Conservation (phyloP, 2,113 vertebrate genomes). For the Tragelaphus strepsiceros region DNA sequence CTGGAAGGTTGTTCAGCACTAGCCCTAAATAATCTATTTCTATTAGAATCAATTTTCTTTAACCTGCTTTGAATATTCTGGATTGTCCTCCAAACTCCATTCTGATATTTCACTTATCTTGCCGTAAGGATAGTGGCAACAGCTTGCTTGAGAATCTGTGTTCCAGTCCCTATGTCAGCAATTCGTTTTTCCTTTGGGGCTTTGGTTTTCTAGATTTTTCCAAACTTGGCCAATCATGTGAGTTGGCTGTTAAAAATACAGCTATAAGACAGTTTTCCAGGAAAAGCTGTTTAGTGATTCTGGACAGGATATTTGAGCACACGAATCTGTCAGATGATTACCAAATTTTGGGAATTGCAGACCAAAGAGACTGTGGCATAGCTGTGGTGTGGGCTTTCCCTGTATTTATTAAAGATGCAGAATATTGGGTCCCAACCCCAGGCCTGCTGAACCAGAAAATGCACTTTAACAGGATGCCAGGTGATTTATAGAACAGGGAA, state of each 20-base stretch:
- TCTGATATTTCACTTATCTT: not conserved
- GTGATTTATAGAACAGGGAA: not conserved
- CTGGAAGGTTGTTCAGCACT: not conserved
- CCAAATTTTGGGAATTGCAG: not conserved
- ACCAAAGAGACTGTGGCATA: fast-evolving
- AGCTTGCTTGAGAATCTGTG: not conserved
- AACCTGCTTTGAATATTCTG: not conserved
- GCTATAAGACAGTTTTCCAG: not conserved
- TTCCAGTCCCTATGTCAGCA: not conserved
- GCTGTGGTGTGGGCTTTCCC: fast-evolving
- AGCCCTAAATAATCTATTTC: not conserved
- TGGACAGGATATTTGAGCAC: not conserved
- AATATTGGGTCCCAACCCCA: not conserved
- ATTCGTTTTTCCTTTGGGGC: not conserved
- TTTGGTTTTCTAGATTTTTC: not conserved
- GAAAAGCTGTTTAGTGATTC: not conserved
- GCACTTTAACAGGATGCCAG: not conserved
- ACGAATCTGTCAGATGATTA: not conserved
- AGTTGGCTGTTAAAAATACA: not conserved
- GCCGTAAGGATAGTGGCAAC: fast-evolving
- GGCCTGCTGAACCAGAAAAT: not conserved
- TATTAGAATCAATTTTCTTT: not conserved
- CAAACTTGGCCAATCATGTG: too few species aligned
- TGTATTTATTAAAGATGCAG: not conserved
- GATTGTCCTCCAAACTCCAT: not conserved